Base-by-base conservation (phyloP, 2,888 invertebrate genomes). In the Pollenia amentaria region DNA sequence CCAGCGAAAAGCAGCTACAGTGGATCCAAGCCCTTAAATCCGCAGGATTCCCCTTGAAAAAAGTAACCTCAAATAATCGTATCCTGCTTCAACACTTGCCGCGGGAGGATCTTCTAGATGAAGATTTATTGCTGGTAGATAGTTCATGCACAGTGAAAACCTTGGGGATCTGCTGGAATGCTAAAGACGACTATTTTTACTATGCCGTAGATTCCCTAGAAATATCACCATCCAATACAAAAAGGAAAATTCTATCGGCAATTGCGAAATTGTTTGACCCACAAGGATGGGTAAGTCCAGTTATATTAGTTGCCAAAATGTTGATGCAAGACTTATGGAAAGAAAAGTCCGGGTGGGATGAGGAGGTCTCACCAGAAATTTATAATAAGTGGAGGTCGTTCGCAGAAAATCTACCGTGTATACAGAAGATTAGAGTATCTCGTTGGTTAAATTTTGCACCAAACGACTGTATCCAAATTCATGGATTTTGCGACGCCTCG, bases 191-290 rank as follows among this genome's bases (percentile, higher is more conserved):
- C 18, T 46, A n/a, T 46, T 60, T 60, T 46, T 46, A 73, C 6
- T 60, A 73, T 14, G 18, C n/a, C n/a, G 12, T 60, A 12, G 18
- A 42, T 7, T 18, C 70, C 16, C 7, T 51, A 18, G 21, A 55
- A 55, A 55, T 55, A 14, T 4, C 8, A 55, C 21, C 55, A 3
- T 55, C 12, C 21, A n/a, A 21, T n/a, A 69, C 65, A 18, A 78
- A 78, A 69, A 40, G 78, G 9, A 18, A 78, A 46, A 67, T 65
- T 42, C 9, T 78, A 9, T 67, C 78, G 12, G n/a, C 12, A 12
- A 69, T 69, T 12, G 53, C 78, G 6, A 55, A 53, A 57, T 38
- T 69, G 12, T 78, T 78, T 29, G 79, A 79, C 16, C 62, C 79
- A 14, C 57, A 51, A 11, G 60, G 60, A 18, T 79, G 69, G 70